phyloP scores from a whole-genome alignment of 1,140 invertebrate species.

The Ceratina japonica region DNA sequence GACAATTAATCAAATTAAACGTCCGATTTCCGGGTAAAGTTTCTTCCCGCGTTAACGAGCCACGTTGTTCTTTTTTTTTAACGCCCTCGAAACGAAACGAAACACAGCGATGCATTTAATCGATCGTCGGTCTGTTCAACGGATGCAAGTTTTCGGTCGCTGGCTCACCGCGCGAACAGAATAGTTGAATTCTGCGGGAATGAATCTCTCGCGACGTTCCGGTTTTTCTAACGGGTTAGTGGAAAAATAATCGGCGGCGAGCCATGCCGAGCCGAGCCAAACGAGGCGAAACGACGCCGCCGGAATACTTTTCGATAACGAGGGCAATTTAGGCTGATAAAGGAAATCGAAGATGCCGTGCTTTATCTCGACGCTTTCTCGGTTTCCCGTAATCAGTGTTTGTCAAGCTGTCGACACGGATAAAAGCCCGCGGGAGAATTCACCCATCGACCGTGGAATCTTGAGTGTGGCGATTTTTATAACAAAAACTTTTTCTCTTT shows the following conservation, averaged over 20 bases:
- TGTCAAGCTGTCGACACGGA: constrained; percentile 39
- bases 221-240: neutral
- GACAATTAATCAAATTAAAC: constrained; percentile 51
- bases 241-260: neutral
- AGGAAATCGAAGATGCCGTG: constrained; percentile 40
- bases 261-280: no score
- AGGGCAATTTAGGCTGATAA: constrained; percentile 47
- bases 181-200: neutral
- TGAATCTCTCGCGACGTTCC: constrained; percentile 15
- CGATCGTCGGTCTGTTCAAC: neutral
- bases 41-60: constrained; percentile 25
- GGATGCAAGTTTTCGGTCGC: neutral
- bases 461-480: neutral
- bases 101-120: neutral
- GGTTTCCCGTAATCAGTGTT: constrained; percentile 42
- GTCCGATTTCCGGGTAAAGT: constrained; percentile 34
- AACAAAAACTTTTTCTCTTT: neutral
- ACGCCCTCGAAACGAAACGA: neutral
- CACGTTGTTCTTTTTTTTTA: neutral
- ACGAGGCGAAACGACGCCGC: neutral
- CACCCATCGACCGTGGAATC: neutral
- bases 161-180: no score
- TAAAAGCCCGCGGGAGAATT: constrained; percentile 2
- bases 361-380: constrained; percentile 34
- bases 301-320: constrained; percentile 34